These are phyloP conservation scores for Leucoptera coffeella DNA, from an alignment of 2,888 invertebrate species.

Conservation along the genomic window DNA sequence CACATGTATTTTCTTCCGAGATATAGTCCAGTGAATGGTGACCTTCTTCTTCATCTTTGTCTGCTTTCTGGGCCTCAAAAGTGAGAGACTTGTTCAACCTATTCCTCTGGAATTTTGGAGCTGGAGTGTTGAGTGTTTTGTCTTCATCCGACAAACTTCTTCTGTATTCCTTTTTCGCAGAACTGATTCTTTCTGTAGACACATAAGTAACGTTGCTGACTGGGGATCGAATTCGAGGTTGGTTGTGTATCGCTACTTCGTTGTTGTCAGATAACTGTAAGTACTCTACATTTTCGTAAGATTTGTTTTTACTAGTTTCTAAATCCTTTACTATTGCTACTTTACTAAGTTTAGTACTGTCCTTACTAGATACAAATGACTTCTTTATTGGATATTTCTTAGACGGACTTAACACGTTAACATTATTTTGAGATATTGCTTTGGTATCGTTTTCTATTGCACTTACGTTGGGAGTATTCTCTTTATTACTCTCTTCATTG, in stretches of 20 bases:
- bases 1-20: constrained; percentile 20
- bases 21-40: constrained; percentile 41
- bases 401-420: constrained; percentile 39
- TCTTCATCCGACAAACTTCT: constrained; percentile 37
- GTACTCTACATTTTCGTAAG: constrained; percentile 38
- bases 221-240: constrained; percentile 41
- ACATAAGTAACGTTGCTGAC: constrained; percentile 38
- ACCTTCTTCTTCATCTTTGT: constrained; percentile 44
- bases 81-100: constrained; percentile 43
- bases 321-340: constrained; percentile 42
- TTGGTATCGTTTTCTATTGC: constrained; percentile 43
- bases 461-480: constrained; percentile 25
- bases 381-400: constrained; percentile 44
- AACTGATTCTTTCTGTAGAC: constrained; percentile 25
- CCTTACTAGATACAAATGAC: constrained; percentile 29
- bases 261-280: constrained; percentile 37
- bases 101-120: constrained; percentile 44
- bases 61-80: constrained; percentile 37
- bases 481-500: constrained; percentile 20
- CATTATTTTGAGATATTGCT: constrained; percentile 34
- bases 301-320: constrained; percentile 34
- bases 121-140: constrained; percentile 19
- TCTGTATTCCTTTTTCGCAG: constrained; percentile 21
- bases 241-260: constrained; percentile 43
- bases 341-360: constrained; percentile 32